Evolutionary conservation across 2,113 vertebrate species (phyloP).

Genomic region (Tor tambroides): DNA sequence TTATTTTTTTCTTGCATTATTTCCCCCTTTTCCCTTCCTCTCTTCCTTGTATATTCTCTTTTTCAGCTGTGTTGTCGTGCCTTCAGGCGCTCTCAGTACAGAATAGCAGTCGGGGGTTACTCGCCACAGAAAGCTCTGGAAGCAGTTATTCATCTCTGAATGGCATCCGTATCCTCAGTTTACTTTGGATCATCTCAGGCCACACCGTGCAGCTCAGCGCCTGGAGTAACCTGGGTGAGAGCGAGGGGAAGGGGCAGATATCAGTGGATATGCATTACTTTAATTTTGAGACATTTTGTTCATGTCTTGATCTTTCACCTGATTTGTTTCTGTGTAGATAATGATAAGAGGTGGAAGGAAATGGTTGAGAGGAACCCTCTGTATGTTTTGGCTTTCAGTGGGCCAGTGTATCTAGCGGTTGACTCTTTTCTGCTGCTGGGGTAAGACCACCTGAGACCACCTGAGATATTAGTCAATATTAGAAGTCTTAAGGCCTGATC

Average conservation of each 20-base stretch:
- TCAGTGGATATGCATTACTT: neutral
- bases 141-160: conserved; percentile 74
- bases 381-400: conserved; percentile 76
- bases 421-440: conserved; percentile 86
- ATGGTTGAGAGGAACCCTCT: conserved; percentile 76
- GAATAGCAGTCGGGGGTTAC: conserved; percentile 68
- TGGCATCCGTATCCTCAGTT: conserved; percentile 80
- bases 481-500: too few relatives aligned
- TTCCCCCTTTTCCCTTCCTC: neutral
- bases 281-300: neutral
- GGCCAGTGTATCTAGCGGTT: conserved; percentile 84
- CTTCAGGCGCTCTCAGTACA: conserved; percentile 79
- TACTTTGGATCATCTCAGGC: conserved; percentile 85
- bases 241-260: neutral
- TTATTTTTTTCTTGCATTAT: neutral
- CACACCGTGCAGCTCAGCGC: conserved; percentile 80
- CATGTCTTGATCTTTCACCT: neutral
- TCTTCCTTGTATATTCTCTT: conserved; percentile 19
- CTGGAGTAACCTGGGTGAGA: conserved; percentile 73
- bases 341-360: conserved; percentile 78
- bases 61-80: conserved; percentile 51
- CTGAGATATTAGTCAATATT: neutral
- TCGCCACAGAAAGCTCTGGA: conserved; percentile 47
- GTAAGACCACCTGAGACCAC: conserved; percentile 64
- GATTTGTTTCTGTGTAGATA: conserved; percentile 72